Percentiles rank a stretch among this genome's conserved stretches.
Conservation (phyloP, 2,113 vertebrate genomes). For the Oreocharis arfaki region DNA sequence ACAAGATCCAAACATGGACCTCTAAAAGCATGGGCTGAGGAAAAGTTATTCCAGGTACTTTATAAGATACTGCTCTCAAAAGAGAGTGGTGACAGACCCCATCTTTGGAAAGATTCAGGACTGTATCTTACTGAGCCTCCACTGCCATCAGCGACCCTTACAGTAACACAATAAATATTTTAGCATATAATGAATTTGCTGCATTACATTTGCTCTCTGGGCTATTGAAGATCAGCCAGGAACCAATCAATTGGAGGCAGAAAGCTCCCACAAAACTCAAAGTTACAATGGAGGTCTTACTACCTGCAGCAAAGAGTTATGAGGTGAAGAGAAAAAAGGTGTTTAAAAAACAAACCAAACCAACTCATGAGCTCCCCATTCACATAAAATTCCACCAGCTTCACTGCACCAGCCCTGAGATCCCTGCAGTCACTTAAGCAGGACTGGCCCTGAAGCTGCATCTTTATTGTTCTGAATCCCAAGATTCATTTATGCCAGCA, state of each 20-base stretch:
- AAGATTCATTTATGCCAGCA: background rate
- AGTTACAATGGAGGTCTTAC: background rate
- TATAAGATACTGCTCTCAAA: background rate
- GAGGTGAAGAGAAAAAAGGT: background rate
- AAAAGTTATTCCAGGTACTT: background rate
- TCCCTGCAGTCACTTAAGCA: background rate
- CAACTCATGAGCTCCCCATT: background rate
- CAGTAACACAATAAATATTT: background rate
- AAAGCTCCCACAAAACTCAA: background rate
- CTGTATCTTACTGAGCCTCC: background rate
- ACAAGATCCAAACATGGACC: rapidly evolving
- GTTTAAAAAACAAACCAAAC: background rate
- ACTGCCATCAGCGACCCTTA: background rate
- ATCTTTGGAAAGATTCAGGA: background rate
- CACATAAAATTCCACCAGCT: background rate
- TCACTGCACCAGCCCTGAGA: background rate
- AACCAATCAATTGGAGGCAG: background rate
- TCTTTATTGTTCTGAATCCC: background rate
- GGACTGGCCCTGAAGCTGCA: background rate
- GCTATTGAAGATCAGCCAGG: background rate
- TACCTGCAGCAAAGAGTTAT: background rate
- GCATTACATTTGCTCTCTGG: background rate
- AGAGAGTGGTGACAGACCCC: background rate
- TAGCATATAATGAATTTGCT: background rate
- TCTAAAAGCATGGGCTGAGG: background rate